Evolutionary conservation across 2,113 vertebrate species (phyloP), one percentile per base, ranked within the genome.

Genomic region (Drymodes brunneopygia): DNA sequence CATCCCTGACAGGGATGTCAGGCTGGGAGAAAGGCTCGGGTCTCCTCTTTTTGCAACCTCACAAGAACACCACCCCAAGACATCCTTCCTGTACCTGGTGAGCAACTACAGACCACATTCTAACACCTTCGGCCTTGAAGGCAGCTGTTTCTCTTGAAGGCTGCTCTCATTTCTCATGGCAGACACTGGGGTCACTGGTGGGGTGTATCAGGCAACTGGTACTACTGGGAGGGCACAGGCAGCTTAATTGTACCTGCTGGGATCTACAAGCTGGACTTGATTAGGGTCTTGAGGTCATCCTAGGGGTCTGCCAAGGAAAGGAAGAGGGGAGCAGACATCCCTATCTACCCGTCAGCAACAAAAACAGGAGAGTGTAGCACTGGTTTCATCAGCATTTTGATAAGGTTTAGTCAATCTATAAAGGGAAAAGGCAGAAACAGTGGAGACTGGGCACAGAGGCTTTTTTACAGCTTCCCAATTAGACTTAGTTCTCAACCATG

Each of bases 121-220:
- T 9, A 33, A 29, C 16, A 7, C 10, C 7, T 36, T 4, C 16
- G 38, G 29, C 17, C 27, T 61, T 22, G 7, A 15, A 86, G 67
- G 45, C 3, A 33, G 10, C 22, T 42, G 17, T 69, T n/a, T n/a
- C n/a, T n/a, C 27, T 61, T 22, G 7, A 15, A 86, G 67, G 45
- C 3, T 69, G 6, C 10, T 85, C 8, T 28, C 0, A 0, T 24
- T 12, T 47, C 29, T 72, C 3, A 0, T 28, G 57, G 33, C 24
- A 75, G 33, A 12, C 9, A n/a, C 14, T 27, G 40, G 11, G 77
- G 36, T 6, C n/a, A 17, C 22, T 29, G 71, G 9, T 11, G 50
- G 15, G 36, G 6, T 33, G 7, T 18, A 51, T 27, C 19, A 61
- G 45, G 11, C 25, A 81, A 33, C 13, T n/a, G n/a, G n/a, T n/a